Evolutionary conservation across 2,888 invertebrate genomes (phyloP).

Genomic region (Ganaspis brasiliensis): DNA sequence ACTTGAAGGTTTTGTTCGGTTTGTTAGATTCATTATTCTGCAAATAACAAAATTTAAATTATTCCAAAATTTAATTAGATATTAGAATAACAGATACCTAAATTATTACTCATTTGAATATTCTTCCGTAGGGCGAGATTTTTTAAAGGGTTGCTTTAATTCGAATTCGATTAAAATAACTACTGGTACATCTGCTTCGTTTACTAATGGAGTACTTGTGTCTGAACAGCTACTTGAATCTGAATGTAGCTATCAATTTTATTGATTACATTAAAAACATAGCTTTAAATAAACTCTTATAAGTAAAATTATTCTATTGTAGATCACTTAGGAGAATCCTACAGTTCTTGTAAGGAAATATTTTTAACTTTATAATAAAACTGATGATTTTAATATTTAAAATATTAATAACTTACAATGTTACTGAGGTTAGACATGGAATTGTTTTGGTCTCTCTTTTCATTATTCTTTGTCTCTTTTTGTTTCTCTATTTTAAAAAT

Average conservation of each 20-base stretch:
- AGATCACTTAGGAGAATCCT: neutral
- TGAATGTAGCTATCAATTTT: neutral
- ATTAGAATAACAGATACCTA: no score
- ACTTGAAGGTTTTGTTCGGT: neutral
- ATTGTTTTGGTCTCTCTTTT: no score
- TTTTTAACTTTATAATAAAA: no score
- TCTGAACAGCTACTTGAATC: neutral
- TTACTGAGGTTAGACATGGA: no score
- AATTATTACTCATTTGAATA: constrained; percentile 49
- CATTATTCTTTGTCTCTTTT: no score
- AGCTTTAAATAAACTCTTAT: no score
- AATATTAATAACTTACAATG: no score
- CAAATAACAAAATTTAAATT: constrained; percentile 10
- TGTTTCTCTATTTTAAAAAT: neutral
- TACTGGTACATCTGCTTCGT: constrained; percentile 65
- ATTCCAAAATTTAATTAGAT: no score
- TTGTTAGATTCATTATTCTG: neutral
- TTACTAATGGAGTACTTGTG: constrained; percentile 55
- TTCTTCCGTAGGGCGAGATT: constrained; percentile 56
- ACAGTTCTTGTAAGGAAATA: neutral
- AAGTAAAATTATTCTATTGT: no score
- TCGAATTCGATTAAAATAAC: constrained; percentile 71
- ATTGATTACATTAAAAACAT: no score
- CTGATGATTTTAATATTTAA: no score
- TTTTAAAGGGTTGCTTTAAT: constrained; percentile 63